These are phyloP conservation scores for Pterostichus madidus DNA, from an alignment of 2,888 invertebrate species.

Conservation along the genomic window DNA sequence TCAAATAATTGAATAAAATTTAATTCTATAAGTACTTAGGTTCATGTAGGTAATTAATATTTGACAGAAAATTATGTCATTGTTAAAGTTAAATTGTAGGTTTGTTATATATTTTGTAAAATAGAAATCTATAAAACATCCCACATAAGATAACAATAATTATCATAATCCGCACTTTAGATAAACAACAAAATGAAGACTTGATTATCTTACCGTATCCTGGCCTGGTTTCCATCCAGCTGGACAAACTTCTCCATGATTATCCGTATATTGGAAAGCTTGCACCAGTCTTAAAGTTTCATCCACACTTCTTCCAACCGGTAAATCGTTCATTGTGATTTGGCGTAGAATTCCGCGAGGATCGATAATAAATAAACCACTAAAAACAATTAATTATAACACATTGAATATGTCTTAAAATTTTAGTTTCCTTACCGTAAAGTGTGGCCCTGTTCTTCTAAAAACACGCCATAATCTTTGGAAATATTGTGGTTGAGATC, in stretches of 20 bases:
- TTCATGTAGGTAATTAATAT: too few species aligned
- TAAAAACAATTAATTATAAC: conserved; percentile 71
- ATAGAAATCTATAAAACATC: too few species aligned
- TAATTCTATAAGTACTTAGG: too few species aligned
- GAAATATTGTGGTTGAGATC: conserved; percentile 95
- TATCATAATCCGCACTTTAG: not conserved
- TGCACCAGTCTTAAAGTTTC: conserved; percentile 96
- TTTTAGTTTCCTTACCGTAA: conserved; percentile 79
- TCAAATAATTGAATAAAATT: too few species aligned
- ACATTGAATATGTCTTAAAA: not conserved
- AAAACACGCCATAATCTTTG: conserved; percentile 95
- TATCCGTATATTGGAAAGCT: conserved; percentile 96
- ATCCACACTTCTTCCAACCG: conserved; percentile 95
- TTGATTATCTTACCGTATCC: conserved; percentile 85
- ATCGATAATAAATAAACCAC: conserved; percentile 96
- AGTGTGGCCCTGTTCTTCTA: conserved; percentile 94
- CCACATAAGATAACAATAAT: not conserved
- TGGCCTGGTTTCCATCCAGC: conserved; percentile 97
- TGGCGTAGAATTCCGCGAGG: conserved; percentile 92
- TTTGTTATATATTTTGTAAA: too few species aligned
- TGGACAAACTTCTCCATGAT: conserved; percentile 96
- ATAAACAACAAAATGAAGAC: conserved; percentile 7
- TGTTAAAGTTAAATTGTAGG: too few species aligned
- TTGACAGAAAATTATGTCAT: too few species aligned
- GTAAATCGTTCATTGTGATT: conserved; percentile 98